phyloP scores from a whole-genome alignment of 2,113 vertebrate genomes.

The Todiramphus saurophagus region DNA sequence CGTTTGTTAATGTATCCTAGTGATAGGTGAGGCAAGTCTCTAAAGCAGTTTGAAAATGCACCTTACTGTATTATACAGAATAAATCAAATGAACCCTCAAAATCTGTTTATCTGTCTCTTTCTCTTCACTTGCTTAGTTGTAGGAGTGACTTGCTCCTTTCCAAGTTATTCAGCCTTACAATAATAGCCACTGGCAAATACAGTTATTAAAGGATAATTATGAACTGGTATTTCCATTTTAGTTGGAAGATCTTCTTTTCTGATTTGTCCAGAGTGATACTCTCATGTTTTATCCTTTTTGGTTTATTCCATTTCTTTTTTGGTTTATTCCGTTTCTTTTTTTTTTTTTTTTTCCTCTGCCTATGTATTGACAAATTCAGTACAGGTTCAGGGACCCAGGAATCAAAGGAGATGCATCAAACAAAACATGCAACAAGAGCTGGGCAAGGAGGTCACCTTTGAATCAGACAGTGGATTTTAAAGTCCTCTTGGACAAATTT shows the following conservation, averaged over 20 bases:
- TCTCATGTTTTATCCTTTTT: not conserved
- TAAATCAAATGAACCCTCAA: not conserved
- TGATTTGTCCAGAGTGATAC: not conserved
- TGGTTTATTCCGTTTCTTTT: not conserved
- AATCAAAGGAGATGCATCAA: not conserved
- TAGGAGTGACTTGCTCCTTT: not conserved
- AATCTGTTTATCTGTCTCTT: not conserved
- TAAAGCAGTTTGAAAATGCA: not conserved
- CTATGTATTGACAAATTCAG: not conserved
- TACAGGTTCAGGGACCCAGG: not conserved
- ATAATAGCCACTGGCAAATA: not conserved
- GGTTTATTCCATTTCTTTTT: not conserved
- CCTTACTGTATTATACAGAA: not conserved
- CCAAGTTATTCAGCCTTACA: not conserved
- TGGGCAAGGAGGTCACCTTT: not conserved
- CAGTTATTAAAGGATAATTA: not conserved
- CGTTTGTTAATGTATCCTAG: not conserved
- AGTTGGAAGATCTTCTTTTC: not conserved
- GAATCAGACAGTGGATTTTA: not conserved
- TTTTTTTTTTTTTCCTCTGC: not conserved
- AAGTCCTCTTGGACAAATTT: not conserved
- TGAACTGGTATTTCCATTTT: not conserved
- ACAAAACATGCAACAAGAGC: not conserved
- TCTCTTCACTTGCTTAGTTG: not conserved
- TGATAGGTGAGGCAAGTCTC: not conserved